Conservation (phyloP, 1,140 invertebrate species). For the Probaryconus sp. region DNA sequence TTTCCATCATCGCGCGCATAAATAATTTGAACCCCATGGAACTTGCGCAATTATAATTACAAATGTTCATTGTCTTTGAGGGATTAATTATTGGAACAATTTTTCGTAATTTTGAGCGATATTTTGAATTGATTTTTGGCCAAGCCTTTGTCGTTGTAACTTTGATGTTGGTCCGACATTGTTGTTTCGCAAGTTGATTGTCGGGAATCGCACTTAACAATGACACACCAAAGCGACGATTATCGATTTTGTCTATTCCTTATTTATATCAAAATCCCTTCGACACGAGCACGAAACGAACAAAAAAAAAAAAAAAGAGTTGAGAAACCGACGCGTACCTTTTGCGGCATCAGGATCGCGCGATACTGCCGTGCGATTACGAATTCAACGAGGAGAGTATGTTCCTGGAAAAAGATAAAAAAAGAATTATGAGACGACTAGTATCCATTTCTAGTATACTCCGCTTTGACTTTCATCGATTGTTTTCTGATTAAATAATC, state of each 20-base stretch:
- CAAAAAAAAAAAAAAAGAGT: conserved; percentile 38
- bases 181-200: conserved; percentile 33
- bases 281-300: conserved; percentile 45
- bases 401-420: conserved; percentile 45
- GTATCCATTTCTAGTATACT: conserved; percentile 49
- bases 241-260: conserved; percentile 57
- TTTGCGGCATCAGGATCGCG: conserved; percentile 43
- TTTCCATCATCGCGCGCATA: no score
- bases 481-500: conserved; percentile 27
- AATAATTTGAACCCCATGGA: no score
- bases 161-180: conserved; percentile 20
- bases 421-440: conserved; percentile 40
- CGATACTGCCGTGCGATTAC: conserved; percentile 56
- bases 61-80: no score
- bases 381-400: conserved; percentile 48
- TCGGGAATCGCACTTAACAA: conserved; percentile 41
- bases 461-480: conserved; percentile 40
- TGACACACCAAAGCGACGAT: conserved; percentile 50
- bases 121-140: not conserved
- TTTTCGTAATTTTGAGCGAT: no score
- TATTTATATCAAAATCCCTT: conserved; percentile 59
- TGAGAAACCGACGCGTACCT: conserved; percentile 50
- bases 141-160: not conserved
- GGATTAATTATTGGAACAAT: no score
- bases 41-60: no score